Evolutionary conservation across 2,797 vertebrate genomes (phyloP).

Genomic region (Chrosomus eos): DNA sequence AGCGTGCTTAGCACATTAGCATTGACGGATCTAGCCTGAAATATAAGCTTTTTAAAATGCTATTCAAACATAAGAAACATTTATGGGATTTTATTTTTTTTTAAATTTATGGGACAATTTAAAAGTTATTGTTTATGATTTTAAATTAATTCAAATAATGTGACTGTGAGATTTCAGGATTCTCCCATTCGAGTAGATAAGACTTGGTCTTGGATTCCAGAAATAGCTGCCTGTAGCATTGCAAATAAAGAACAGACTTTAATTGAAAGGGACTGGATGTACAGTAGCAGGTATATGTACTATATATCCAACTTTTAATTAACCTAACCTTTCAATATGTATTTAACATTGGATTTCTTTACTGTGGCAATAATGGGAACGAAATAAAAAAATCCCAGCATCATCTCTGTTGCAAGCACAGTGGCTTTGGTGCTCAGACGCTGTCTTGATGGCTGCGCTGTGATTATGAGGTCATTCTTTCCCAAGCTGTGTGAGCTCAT

Average conservation of each 20-base stretch:
- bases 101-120: background rate
- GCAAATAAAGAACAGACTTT: background rate
- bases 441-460: constrained; percentile 76
- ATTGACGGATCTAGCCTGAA: background rate
- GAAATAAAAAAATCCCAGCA: constrained; percentile 39
- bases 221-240: background rate
- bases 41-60: background rate
- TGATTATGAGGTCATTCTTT: constrained; percentile 85
- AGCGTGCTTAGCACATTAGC: background rate
- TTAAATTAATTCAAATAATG: background rate
- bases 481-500: constrained; percentile 79
- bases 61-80: background rate
- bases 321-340: background rate
- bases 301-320: constrained; percentile 1
- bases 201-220: background rate
- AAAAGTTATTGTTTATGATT: background rate
- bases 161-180: background rate
- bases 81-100: no score
- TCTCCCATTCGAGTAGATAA: background rate
- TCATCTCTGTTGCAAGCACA: background rate
- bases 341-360: background rate
- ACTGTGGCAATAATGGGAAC: constrained; percentile 47
- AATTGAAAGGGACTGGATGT: background rate
- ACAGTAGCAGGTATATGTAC: background rate
- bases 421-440: constrained; percentile 50